Base-by-base conservation (phyloP, 2,888 invertebrate genomes). In the Drosophila lacicola region DNA sequence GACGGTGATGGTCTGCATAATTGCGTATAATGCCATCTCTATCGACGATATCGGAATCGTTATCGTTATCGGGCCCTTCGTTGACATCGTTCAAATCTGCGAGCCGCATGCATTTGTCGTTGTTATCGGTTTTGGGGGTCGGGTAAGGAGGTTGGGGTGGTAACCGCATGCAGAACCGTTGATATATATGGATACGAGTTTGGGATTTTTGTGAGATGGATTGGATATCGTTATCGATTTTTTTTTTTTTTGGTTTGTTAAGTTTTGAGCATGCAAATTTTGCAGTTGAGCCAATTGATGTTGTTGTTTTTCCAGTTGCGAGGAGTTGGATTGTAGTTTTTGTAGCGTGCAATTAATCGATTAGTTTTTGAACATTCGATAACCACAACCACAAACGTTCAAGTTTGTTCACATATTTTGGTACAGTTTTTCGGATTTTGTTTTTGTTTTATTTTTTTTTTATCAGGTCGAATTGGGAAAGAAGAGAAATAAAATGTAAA, bases 361-460 rank as follows among this genome's bases (percentile, higher is more conserved):
- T 88, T 83, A 81, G 72, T 79, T 74, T 74, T 65, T 70, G 13
- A 39, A 69, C 64, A 84, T 84, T 89, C 85, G 85, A 81, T 70
- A 83, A 82, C 90, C 91, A 88, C 74, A 84, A 90, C 91, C 91
- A 81, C 63, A 80, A 75, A 66, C 47, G 71, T 72, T 66, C 46
- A 63, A 72, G 56, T 57, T 73, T 47, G 73, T 62, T 74, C 61
- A 61, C 51, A 58, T 49, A 51, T 47, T 68, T 74, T 19, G 21
- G 34, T 11, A 56, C 17, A 34, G 56, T 70, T 49, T 51, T 39
- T 36, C 19, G 29, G 29, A 8, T 61, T 63, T 46, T 63, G 65
- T 47, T 61, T 63, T 46, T 63, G 65, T 47, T 57, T 34, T 58
- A n/a, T 46, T 62, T 60, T 37, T 47, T 55, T 57, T 53, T 70